Evolutionary conservation across 2,113 vertebrate genomes (phyloP).

Genomic region (Chionomys nivalis): DNA sequence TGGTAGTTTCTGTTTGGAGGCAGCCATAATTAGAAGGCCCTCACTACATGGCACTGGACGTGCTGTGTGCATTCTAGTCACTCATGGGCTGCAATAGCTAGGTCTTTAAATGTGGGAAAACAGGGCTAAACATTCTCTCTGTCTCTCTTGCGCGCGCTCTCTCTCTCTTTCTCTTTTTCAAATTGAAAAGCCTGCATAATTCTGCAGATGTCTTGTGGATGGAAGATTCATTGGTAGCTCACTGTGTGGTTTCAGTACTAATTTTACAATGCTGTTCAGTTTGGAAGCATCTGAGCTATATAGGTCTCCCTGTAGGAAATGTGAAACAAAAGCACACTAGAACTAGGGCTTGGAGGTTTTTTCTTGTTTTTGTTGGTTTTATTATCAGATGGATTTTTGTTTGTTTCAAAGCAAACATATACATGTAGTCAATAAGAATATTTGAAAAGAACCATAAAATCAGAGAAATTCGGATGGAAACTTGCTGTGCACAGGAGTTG

Average conservation of each 20-base stretch:
- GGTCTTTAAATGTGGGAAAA: conserved; percentile 52
- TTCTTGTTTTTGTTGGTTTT: conserved; percentile 36
- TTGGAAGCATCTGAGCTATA: conserved; percentile 57
- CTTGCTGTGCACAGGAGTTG: conserved; percentile 31
- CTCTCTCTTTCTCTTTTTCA: background rate
- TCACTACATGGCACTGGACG: conserved; percentile 86
- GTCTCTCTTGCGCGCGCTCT: too few species aligned
- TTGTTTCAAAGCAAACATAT: conserved; percentile 63
- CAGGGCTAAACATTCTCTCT: conserved; percentile 49
- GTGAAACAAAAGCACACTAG: conserved; percentile 58
- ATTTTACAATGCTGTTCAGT: background rate
- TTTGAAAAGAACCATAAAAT: conserved; percentile 57
- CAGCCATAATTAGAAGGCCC: conserved; percentile 77
- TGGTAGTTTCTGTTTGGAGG: conserved; percentile 81
- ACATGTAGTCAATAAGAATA: background rate
- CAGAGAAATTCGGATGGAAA: conserved; percentile 45
- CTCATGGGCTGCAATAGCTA: conserved; percentile 75
- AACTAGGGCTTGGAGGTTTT: background rate
- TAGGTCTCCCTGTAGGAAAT: conserved; percentile 72
- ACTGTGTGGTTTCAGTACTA: conserved; percentile 30
- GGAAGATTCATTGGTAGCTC: conserved; percentile 59
- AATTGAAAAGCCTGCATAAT: conserved; percentile 31
- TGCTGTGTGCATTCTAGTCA: conserved; percentile 81
- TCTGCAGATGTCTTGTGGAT: conserved; percentile 60
- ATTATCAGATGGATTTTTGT: conserved; percentile 58